These are phyloP conservation scores for Lamellibrachia satsuma DNA, from an alignment of 2,888 invertebrate species.

Conservation along the genomic window DNA sequence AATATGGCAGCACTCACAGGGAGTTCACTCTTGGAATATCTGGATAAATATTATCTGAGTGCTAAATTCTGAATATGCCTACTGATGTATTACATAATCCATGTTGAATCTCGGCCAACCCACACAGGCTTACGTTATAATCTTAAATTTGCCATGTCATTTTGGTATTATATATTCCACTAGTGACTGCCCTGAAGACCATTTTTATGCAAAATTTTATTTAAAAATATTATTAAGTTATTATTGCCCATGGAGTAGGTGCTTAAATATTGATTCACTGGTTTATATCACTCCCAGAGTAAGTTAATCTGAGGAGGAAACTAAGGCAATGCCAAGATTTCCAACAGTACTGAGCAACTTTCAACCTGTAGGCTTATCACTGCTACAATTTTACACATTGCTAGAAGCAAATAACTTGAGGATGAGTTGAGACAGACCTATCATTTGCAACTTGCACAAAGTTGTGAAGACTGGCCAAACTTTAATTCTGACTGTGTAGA, in stretches of 20 bases:
- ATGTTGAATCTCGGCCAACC: too few relatives aligned
- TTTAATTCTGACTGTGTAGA: neutral
- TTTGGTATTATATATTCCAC: too few relatives aligned
- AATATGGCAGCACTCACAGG: too few relatives aligned
- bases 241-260: neutral
- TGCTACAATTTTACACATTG: neutral
- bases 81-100: too few relatives aligned
- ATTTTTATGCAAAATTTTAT: too few relatives aligned
- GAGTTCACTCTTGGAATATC: too few relatives aligned
- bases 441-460: neutral
- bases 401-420: neutral
- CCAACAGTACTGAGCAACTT: neutral
- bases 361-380: neutral
- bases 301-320: neutral
- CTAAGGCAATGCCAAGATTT: neutral
- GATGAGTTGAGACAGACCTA: neutral
- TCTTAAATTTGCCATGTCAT: too few relatives aligned
- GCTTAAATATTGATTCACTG: neutral
- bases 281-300: neutral
- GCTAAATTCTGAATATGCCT: too few relatives aligned
- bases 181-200: too few relatives aligned
- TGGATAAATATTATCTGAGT: too few relatives aligned
- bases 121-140: too few relatives aligned
- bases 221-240: neutral
- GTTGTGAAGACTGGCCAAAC: neutral